Evolutionary conservation across 1,140 invertebrate genomes (phyloP).

Genomic region (Macrobrachium nipponense): DNA sequence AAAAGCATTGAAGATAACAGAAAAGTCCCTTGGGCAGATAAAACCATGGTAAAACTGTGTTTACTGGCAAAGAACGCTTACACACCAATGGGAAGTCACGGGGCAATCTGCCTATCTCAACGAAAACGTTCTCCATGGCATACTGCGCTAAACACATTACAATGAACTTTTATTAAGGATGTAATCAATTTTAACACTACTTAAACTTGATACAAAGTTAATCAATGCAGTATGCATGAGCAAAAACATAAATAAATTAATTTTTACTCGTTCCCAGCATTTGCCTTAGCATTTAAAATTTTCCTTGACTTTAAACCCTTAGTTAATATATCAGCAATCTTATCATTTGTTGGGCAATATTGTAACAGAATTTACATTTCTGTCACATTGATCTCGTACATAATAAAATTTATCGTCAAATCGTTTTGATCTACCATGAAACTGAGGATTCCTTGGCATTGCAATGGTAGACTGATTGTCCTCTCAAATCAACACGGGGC

Average conservation of each 20-base stretch:
- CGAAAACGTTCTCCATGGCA: neutral
- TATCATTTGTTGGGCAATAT: too few species aligned
- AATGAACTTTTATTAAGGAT: neutral
- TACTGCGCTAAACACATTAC: neutral
- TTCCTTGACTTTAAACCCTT: too few species aligned
- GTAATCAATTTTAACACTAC: constrained; percentile 3
- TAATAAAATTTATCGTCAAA: too few species aligned
- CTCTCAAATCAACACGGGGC: constrained; percentile 6
- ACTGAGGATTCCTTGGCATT: constrained; percentile 14
- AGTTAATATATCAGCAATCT: too few species aligned
- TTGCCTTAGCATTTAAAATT: constrained; percentile 10
- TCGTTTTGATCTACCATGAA: constrained; percentile 8
- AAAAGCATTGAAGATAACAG: too few species aligned
- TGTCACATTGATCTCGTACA: too few species aligned
- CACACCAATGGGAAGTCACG: too few species aligned
- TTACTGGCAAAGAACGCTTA: too few species aligned
- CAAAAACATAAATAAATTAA: neutral
- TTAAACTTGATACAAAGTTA: constrained; percentile 20
- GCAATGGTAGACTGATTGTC: constrained; percentile 27
- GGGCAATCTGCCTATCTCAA: too few species aligned
- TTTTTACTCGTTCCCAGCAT: constrained; percentile 19
- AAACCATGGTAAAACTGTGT: too few species aligned
- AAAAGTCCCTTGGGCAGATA: too few species aligned
- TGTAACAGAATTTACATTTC: too few species aligned
- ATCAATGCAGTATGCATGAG: neutral